phyloP scores from a whole-genome alignment of 1,140 invertebrate genomes.

The Drosophila ogumai region DNA sequence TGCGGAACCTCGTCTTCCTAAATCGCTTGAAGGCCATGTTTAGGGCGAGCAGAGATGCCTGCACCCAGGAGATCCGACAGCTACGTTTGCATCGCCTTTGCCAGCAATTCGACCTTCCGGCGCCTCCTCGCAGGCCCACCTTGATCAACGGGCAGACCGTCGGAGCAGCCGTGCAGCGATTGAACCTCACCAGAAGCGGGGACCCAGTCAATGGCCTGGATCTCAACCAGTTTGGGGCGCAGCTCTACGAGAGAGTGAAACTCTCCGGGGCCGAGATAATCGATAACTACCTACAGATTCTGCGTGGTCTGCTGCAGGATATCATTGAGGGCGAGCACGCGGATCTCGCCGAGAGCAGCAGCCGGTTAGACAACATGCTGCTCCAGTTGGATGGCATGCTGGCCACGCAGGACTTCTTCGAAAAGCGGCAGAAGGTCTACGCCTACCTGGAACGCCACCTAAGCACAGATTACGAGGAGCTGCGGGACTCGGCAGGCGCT shows the following conservation, averaged over 20 bases:
- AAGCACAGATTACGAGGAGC: slow-evolving; percentile 44
- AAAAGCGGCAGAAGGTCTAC: slow-evolving; percentile 70
- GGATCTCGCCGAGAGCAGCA: slow-evolving; percentile 45
- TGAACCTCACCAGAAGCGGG: slow-evolving; percentile 49
- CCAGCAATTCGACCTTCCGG: slow-evolving; percentile 57
- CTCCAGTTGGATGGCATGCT: slow-evolving; percentile 64
- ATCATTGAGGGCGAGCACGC: slow-evolving; percentile 62
- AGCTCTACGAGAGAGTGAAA: slow-evolving; percentile 71
- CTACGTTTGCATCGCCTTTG: slow-evolving; percentile 71
- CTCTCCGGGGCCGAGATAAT: slow-evolving; percentile 66
- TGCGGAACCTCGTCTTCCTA: slow-evolving; percentile 68
- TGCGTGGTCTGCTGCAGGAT: slow-evolving; percentile 66
- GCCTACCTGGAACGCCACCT: slow-evolving; percentile 63
- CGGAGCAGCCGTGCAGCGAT: slow-evolving; percentile 45
- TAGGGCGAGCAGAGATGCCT: slow-evolving; percentile 49
- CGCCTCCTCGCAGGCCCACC: neutral
- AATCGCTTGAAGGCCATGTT: slow-evolving; percentile 53
- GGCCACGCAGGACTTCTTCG: slow-evolving; percentile 66
- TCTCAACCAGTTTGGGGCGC: slow-evolving; percentile 55
- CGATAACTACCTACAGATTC: slow-evolving; percentile 67
- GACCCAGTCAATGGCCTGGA: slow-evolving; percentile 29
- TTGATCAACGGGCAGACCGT: slow-evolving; percentile 59
- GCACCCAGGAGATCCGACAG: slow-evolving; percentile 68
- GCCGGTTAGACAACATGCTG: slow-evolving; percentile 32
- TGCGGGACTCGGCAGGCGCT: slow-evolving; percentile 18